A percentile compares a stretch with the other conserved stretches of the same genome.
phyloP scores from a whole-genome alignment of 2,888 invertebrate species.

The Chrysodeixis includens region DNA sequence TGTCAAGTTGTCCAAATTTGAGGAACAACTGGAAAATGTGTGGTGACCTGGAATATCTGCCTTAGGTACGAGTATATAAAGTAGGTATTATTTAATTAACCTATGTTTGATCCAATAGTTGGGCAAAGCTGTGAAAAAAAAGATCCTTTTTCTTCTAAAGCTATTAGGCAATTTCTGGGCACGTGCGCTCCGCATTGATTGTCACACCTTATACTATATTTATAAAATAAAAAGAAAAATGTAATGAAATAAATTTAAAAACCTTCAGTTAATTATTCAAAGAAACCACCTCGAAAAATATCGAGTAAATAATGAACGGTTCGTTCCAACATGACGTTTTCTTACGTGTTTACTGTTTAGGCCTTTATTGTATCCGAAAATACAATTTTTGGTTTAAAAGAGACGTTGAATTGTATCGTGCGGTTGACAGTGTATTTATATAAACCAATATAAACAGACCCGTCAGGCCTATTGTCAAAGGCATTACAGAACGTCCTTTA shows the following conservation, averaged over 20 bases:
- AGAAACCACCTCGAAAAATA: neutral
- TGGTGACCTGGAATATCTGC: too few species aligned
- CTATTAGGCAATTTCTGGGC: too few species aligned
- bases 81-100: too few species aligned
- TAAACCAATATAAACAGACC: conserved; percentile 79
- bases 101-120: too few species aligned
- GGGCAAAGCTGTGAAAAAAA: too few species aligned
- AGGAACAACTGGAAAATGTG: neutral
- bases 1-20: neutral
- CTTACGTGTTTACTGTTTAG: conserved; percentile 59
- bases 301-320: conserved; percentile 61
- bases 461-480: conserved; percentile 71
- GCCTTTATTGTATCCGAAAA: conserved; percentile 75
- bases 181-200: too few species aligned
- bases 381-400: conserved; percentile 79
- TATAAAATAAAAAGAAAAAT: too few species aligned
- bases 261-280: too few species aligned
- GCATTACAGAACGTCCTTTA: conserved; percentile 73
- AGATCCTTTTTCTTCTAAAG: too few species aligned
- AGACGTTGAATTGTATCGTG: conserved; percentile 73
- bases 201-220: too few species aligned
- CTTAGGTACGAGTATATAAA: too few species aligned
- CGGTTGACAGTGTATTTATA: conserved; percentile 81
- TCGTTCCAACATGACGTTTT: conserved; percentile 65
- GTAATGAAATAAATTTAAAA: too few species aligned